A percentile compares a stretch with the other conserved stretches of the same genome.
Conservation (phyloP, 2,888 invertebrate species). For the Cephus spinipes region DNA sequence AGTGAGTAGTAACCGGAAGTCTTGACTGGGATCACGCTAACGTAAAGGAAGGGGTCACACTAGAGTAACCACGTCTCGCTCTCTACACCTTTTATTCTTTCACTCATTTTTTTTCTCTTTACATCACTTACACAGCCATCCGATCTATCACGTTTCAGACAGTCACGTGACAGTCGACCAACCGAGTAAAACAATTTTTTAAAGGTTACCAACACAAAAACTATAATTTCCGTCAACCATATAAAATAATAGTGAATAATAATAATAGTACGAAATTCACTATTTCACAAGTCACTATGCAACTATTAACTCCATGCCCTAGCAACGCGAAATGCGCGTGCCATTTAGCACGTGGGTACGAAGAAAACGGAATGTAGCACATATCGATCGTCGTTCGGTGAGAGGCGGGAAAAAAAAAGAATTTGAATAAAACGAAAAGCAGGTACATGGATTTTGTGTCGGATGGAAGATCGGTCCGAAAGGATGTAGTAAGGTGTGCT, state of each 20-base stretch:
- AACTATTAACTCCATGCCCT: neutral
- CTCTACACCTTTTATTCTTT: neutral
- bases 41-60: constrained; percentile 22
- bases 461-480: neutral
- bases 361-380: neutral
- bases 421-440: neutral
- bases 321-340: neutral
- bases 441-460: neutral
- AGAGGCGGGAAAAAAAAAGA: neutral
- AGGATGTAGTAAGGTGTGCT: neutral
- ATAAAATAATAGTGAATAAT: neutral
- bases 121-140: neutral
- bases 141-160: neutral
- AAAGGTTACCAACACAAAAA: neutral
- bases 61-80: constrained; percentile 14
- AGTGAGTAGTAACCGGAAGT: constrained; percentile 23
- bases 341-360: neutral
- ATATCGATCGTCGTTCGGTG: neutral
- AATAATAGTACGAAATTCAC: neutral
- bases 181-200: neutral
- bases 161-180: neutral
- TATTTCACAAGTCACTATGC: neutral
- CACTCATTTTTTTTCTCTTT: neutral
- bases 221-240: neutral
- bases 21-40: constrained; percentile 9